These are phyloP conservation scores for Thymelicus acteon DNA, from an alignment of 2,888 invertebrate species.

Conservation along the genomic window DNA sequence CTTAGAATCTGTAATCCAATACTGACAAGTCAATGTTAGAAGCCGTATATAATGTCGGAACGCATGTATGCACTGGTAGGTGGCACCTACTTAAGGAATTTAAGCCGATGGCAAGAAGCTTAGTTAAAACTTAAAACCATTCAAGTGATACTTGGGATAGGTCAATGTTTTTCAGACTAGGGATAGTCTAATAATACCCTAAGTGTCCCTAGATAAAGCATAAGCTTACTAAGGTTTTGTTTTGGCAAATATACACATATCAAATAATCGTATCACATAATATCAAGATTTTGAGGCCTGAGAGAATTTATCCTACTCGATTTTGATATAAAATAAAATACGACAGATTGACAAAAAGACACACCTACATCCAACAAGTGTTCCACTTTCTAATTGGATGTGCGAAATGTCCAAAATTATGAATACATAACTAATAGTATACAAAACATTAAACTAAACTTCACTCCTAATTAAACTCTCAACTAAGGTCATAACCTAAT, in stretches of 20 bases:
- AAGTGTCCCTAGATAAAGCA: no score
- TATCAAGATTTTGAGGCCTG: no score
- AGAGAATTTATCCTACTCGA: no score
- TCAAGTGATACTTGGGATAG: constrained; percentile 5
- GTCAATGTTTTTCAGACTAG: background rate
- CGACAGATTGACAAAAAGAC: no score
- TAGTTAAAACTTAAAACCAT: constrained; percentile 21
- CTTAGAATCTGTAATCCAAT: constrained; percentile 7
- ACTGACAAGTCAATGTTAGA: constrained; percentile 13
- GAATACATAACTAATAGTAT: no score
- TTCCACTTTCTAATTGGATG: no score
- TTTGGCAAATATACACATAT: no score
- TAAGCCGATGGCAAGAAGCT: background rate
- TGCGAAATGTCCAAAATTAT: no score
- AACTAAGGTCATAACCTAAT: background rate
- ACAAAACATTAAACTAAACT: background rate
- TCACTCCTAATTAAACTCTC: background rate
- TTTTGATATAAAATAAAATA: no score
- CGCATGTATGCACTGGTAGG: background rate
- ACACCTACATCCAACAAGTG: no score
- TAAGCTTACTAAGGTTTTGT: no score
- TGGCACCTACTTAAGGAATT: constrained; percentile 11
- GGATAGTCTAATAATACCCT: background rate
- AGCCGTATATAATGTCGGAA: background rate
- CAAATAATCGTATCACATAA: no score